Evolutionary conservation across 2,888 invertebrate genomes (phyloP).

Genomic region (Ectropis crepuscularia): DNA sequence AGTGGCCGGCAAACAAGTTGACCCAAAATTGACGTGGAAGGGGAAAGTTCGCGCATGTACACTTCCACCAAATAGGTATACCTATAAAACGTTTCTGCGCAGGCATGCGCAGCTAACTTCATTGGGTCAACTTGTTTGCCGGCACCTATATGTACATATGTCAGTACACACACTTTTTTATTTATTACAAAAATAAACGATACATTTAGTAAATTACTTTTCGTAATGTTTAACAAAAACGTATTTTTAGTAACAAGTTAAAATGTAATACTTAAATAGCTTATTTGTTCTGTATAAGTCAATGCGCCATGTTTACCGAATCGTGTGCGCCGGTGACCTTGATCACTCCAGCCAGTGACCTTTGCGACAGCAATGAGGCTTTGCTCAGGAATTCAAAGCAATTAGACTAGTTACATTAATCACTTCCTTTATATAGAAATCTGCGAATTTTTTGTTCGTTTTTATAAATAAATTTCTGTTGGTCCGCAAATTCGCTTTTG

Average conservation of each 20-base stretch:
- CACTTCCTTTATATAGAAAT: slow-evolving; percentile 32
- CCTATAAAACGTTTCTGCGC: too few species aligned
- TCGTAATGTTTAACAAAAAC: neutral
- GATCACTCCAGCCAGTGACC: slow-evolving; percentile 44
- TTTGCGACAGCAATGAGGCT: slow-evolving; percentile 35
- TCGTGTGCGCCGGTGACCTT: slow-evolving; percentile 37
- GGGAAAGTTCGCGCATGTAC: too few species aligned
- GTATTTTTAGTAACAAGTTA: neutral
- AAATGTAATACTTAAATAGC: slow-evolving; percentile 7
- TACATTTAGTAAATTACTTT: too few species aligned
- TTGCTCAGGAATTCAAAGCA: slow-evolving; percentile 32
- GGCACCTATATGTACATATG: too few species aligned
- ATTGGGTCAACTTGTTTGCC: too few species aligned
- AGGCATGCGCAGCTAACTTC: too few species aligned
- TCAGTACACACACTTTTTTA: too few species aligned
- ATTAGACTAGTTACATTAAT: slow-evolving; percentile 38
- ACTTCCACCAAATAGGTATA: too few species aligned
- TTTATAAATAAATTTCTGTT: neutral
- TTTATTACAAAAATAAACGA: neutral
- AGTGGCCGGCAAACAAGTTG: too few species aligned
- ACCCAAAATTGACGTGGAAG: too few species aligned
- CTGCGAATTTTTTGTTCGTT: neutral
- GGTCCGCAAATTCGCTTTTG: too few species aligned
- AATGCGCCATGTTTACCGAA: slow-evolving; percentile 29
- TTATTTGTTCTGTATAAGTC: slow-evolving; percentile 29